Evolutionary conservation across 2,888 invertebrate species (phyloP), one percentile per base, ranked within the genome.

Genomic region (Dione vanillae): DNA sequence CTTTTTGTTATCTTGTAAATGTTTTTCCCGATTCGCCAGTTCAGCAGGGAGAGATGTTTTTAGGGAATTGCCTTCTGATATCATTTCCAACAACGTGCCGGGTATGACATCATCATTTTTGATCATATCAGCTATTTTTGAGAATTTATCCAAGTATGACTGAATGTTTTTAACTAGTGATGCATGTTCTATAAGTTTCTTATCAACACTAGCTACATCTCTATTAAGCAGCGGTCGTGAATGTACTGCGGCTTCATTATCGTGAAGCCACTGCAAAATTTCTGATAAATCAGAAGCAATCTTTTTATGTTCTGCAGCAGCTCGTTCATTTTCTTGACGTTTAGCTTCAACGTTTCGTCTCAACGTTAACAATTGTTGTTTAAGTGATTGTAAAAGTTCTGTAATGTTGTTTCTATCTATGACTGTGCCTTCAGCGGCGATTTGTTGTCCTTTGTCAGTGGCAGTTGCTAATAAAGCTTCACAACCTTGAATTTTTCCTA

Each of bases 371-470:
- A 98, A 89, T 76, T 98, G 97, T 82, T 97, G 97, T 85, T 97
- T 98, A 20, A 98, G 85, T 0, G 96, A 96, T 80, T 98, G 98
- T 27, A 98, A 84, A 78, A 98, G 96, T 83, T 98, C 97, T 1
- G 97, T 97, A 8, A 98, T 96, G 77, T 96, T 96, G 79, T 98
- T 98, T 78, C 97, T 95, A 79, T 98, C 98, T 19, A 96, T 96
- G 0, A 97, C 96, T 2, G 97, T 96, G 52, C 98, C 98, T 89
- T 98, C 98, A 0, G 96, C 96, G 0, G 97, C 97, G 43, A 99
- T 98, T 85, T 98, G 97, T 82, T 97, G 97, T 0, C 98, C 98
- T 85, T 98, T 98, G 82, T 98, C 98, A 14, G 96, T 96, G 0
- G 98, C 98, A 7, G 97, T 96, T 0, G 97, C 97, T 10, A 98